phyloP scores from a whole-genome alignment of 2,113 vertebrate genomes.

The Willisornis vidua region DNA sequence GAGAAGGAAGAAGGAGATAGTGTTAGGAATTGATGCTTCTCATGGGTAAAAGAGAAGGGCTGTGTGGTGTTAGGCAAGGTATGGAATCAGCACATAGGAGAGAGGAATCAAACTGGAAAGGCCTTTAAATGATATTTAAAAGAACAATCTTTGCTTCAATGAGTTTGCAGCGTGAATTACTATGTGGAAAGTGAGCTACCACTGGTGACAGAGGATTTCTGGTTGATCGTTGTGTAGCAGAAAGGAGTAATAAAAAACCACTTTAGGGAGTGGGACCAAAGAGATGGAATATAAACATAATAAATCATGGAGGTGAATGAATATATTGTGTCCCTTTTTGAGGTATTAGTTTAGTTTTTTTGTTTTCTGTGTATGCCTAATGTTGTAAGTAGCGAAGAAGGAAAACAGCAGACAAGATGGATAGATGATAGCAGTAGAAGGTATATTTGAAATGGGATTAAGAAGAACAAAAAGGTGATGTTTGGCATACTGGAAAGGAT shows the following conservation, averaged over 20 bases:
- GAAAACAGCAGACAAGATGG: neutral
- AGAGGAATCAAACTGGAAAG: neutral
- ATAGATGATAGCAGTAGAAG: neutral
- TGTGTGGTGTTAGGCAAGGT: neutral
- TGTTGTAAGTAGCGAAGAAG: neutral
- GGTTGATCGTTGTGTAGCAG: neutral
- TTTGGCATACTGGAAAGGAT: neutral
- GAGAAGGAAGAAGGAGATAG: neutral
- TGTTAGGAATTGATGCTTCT: neutral
- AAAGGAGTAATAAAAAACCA: neutral
- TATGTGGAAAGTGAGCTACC: neutral
- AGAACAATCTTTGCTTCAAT: neutral
- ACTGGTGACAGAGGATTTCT: neutral
- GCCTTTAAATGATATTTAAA: neutral
- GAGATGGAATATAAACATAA: neutral
- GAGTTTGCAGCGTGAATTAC: neutral
- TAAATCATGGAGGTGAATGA: neutral
- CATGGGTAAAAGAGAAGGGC: neutral
- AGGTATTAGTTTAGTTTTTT: neutral
- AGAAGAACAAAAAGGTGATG: neutral
- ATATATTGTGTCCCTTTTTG: neutral
- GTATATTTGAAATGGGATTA: neutral
- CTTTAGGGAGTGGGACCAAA: neutral
- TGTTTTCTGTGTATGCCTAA: neutral
- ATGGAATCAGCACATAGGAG: neutral